Evolutionary conservation across 2,888 invertebrate species (phyloP).

Genomic region (Osedax frankpressi): DNA sequence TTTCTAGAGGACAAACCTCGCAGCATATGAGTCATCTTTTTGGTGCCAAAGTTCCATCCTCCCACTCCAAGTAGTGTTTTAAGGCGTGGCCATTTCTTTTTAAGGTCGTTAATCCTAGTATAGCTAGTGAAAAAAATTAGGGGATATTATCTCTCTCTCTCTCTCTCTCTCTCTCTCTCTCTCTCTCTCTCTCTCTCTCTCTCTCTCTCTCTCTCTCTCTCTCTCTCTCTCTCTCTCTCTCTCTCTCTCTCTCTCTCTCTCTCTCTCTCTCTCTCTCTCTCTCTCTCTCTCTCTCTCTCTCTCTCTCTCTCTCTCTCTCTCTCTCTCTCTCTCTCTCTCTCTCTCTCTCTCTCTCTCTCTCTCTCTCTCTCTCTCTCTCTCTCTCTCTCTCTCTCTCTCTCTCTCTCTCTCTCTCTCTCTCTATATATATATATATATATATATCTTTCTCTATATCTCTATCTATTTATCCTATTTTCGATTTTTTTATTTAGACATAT

Average conservation of each 20-base stretch:
- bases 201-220: not conserved
- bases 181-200: not conserved
- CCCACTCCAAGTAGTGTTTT: slow-evolving; percentile 9
- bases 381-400: too few relatives aligned
- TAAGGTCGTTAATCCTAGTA: not conserved
- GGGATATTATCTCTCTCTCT: not conserved
- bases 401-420: too few relatives aligned
- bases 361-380: not conserved
- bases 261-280: not conserved
- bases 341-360: slow-evolving; percentile 4
- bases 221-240: not conserved
- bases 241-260: not conserved
- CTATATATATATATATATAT: too few relatives aligned
- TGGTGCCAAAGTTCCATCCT: slow-evolving; percentile 8
- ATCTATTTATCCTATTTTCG: too few relatives aligned
- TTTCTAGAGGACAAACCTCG: not conserved
- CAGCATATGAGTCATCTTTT: slow-evolving; percentile 1
- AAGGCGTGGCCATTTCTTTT: not conserved
- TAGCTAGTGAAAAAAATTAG: slow-evolving; percentile 8
- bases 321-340: not conserved
- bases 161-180: not conserved
- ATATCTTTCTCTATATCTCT: too few relatives aligned
- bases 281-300: not conserved
- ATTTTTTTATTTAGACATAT: too few relatives aligned
- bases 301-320: not conserved